phyloP scores from a whole-genome alignment of 2,888 invertebrate genomes.

The Plebejus melissa region DNA sequence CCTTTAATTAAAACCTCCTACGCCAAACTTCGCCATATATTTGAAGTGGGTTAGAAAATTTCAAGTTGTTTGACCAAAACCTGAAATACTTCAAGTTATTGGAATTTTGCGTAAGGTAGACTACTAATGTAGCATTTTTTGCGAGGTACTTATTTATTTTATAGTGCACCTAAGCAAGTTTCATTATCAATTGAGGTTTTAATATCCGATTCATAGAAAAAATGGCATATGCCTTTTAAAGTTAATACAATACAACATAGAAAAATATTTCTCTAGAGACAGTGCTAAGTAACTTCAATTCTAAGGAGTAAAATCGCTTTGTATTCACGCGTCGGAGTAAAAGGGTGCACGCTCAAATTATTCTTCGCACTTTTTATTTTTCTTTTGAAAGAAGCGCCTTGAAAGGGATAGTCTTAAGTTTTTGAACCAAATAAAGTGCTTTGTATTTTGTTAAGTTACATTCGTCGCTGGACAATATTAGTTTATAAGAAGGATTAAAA shows the following conservation, averaged over 20 bases:
- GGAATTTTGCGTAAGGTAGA: neutral
- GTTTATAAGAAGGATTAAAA: neutral
- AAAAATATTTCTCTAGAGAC: conserved; percentile 1
- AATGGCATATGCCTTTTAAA: neutral
- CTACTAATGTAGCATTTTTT: neutral
- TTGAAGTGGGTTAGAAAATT: conserved; percentile 29
- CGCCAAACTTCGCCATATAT: conserved; percentile 41
- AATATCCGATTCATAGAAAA: too few relatives aligned
- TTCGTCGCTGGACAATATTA: neutral
- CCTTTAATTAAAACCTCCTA: conserved; percentile 50
- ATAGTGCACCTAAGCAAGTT: too few relatives aligned
- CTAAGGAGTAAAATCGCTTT: neutral
- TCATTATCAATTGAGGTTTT: too few relatives aligned
- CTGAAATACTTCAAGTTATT: conserved; percentile 15
- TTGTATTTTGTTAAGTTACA: neutral
- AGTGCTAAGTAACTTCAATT: conserved; percentile 12
- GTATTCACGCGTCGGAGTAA: conserved; percentile 17
- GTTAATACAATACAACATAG: neutral
- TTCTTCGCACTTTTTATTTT: conserved; percentile 12
- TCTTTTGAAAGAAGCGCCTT: neutral
- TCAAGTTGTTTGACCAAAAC: conserved; percentile 19
- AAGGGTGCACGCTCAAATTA: conserved; percentile 10
- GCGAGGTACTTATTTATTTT: neutral
- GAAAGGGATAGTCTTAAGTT: neutral
- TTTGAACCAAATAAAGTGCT: neutral